A percentile compares a stretch with the other conserved stretches of the same genome.
Evolutionary conservation across 1,140 invertebrate species (phyloP).

Genomic region (Oscheius sp.): DNA sequence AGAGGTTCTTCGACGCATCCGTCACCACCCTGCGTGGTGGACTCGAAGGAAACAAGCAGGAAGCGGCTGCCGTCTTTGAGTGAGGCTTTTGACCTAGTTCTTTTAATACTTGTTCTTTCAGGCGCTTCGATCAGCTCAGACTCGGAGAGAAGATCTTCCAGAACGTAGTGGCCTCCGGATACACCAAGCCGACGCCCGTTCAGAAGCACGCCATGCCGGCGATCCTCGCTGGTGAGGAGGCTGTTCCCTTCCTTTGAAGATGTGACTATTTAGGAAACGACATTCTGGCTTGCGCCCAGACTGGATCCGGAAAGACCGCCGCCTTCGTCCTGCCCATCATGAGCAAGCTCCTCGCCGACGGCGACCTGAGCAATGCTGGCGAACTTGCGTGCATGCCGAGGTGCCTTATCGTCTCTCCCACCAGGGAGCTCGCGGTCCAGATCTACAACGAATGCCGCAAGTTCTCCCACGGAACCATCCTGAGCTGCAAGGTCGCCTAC

Average conservation of each 20-base stretch:
- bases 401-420: slow-evolving; percentile 85
- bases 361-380: slow-evolving; percentile 19
- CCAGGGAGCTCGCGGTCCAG: slow-evolving; percentile 89
- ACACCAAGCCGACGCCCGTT: slow-evolving; percentile 72
- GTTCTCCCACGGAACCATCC: slow-evolving; percentile 74
- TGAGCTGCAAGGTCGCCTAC: slow-evolving; percentile 44
- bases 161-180: slow-evolving; percentile 80
- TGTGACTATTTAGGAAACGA: slow-evolving; percentile 42
- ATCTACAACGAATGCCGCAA: slow-evolving; percentile 95
- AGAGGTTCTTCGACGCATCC: too few species aligned
- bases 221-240: background rate
- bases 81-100: too few species aligned
- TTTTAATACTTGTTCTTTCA: too few species aligned
- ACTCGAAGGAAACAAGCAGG: too few species aligned
- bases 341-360: slow-evolving; percentile 83
- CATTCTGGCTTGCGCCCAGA: slow-evolving; percentile 57
- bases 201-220: slow-evolving; percentile 44
- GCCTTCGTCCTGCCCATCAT: slow-evolving; percentile 93
- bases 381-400: background rate
- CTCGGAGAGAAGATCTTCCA: slow-evolving; percentile 48
- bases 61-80: too few species aligned
- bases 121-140: slow-evolving; percentile 11
- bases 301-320: slow-evolving; percentile 81
- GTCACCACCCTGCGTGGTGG: too few species aligned
- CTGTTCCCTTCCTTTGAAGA: background rate